phyloP scores from a whole-genome alignment of 2,888 invertebrate species.

The Blastobasis adustella region DNA sequence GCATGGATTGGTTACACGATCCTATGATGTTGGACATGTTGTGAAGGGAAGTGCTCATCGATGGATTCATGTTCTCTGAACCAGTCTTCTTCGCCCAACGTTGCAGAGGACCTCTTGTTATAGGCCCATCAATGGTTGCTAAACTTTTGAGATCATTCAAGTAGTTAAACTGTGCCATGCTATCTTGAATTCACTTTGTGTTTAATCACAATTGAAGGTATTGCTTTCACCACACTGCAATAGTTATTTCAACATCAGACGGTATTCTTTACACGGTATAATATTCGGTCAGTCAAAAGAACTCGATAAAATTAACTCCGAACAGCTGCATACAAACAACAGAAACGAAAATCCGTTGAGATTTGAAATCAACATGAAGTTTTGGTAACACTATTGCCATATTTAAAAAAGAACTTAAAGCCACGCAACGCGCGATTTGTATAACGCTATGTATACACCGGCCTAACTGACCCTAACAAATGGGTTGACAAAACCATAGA shows the following conservation, averaged over 20 bases:
- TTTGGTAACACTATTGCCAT: no score
- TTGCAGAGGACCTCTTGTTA: conserved; percentile 84
- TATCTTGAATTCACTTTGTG: conserved; percentile 6
- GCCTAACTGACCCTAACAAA: no score
- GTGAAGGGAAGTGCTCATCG: conserved; percentile 53
- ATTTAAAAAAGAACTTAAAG: no score
- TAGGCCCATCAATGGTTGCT: conserved; percentile 85
- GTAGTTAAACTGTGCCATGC: conserved; percentile 87
- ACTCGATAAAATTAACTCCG: neutral
- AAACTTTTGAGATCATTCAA: conserved; percentile 87
- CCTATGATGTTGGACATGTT: conserved; percentile 74
- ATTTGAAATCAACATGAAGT: neutral
- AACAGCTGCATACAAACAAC: neutral
- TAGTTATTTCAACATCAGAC: neutral
- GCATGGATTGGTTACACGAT: conserved; percentile 77
- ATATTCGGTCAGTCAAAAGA: neutral
- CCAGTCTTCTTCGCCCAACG: conserved; percentile 86
- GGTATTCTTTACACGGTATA: neutral
- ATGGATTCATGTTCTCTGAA: conserved; percentile 74
- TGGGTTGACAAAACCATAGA: no score
- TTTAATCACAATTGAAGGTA: neutral
- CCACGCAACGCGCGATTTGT: no score
- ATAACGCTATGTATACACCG: no score
- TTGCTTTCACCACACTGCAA: conserved; percentile 1
- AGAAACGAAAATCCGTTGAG: neutral